Base-by-base conservation (phyloP, 2,888 invertebrate species). In the Tinea semifulvella region DNA sequence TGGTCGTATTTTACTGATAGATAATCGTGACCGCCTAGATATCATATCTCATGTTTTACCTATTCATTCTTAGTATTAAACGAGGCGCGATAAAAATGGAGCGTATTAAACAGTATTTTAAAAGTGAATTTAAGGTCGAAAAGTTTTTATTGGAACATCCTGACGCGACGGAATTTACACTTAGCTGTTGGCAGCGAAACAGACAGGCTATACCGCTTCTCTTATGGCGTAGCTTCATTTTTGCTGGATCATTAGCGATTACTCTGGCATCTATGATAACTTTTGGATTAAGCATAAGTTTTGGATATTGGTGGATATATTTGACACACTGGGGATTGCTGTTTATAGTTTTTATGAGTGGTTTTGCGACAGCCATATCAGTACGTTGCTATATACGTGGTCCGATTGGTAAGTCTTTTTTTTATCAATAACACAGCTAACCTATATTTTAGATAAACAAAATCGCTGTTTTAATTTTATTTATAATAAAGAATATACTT, bases 261-360 rank as follows among this genome's bases (percentile, higher is more conserved):
- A 8, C 68, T 14, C 19, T 72, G 5, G 14, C 67, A 1, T 75
- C 75, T 0, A 49, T 63, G 2, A 22, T 46, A 1, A 14, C 14
- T 5, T n/a, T 42, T 1, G 39, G 54, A 2, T 16, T 42, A 7
- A 27, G 19, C 27, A 27, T 27, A 16, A 28, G 13, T 0, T 47
- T 60, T 0, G 61, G 62, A 49, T 74, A 70, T 53, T 80, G 80
- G 74, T 68, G 70, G 56, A 70, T 82, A 53, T 82, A 77, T 58
- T 57, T 80, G 45, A 71, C 77, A 8, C 68, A 80, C 57, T 82
- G 82, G 81, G 71, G 69, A 39, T 66, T 71, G 50, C 49, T 72
- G 45, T 53, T 71, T 43, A 60, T 68, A 19, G 65, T 66, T 46
- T 52, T 68, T 43, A 65, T 63, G 18, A 53, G 56, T 43, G 65